These are phyloP conservation scores for Rotaria macrura DNA, from an alignment of 2,888 invertebrate species.

Conservation along the genomic window DNA sequence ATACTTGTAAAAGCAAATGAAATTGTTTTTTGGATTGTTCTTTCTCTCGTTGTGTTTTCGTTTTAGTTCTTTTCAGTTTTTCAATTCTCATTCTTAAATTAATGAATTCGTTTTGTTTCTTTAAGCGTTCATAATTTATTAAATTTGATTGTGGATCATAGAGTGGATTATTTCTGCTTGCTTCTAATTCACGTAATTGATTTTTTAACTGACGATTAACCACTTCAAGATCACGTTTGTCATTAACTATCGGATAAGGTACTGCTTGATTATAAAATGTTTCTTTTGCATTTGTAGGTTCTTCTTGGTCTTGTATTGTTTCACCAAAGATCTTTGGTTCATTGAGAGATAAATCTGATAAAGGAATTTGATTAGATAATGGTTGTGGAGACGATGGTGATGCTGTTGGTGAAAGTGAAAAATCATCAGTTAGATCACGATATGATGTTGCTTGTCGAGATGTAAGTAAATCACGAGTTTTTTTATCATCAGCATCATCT, in stretches of 20 bases:
- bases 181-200: slow-evolving; percentile 14
- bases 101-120: slow-evolving; percentile 16
- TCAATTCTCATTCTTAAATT: not conserved
- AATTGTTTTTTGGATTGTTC: slow-evolving; percentile 16
- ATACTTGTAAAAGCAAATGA: not conserved
- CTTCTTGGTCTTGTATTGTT: not conserved
- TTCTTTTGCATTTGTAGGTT: not conserved
- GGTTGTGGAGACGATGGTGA: not conserved
- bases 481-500: not conserved
- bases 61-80: slow-evolving; percentile 5
- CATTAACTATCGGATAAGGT: not conserved
- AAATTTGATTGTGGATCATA: not conserved
- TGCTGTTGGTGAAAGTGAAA: not conserved
- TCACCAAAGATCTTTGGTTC: not conserved
- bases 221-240: not conserved
- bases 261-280: not conserved
- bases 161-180: not conserved
- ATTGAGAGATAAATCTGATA: not conserved
- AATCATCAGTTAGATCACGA: not conserved
- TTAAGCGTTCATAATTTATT: not conserved
- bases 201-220: slow-evolving; percentile 9
- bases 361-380: not conserved
- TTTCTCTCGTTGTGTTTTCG: slow-evolving; percentile 4
- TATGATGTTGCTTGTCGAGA: not conserved
- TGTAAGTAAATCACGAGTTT: not conserved